Evolutionary conservation across 2,888 invertebrate species (phyloP).

Genomic region (Melieria crassipennis): DNA sequence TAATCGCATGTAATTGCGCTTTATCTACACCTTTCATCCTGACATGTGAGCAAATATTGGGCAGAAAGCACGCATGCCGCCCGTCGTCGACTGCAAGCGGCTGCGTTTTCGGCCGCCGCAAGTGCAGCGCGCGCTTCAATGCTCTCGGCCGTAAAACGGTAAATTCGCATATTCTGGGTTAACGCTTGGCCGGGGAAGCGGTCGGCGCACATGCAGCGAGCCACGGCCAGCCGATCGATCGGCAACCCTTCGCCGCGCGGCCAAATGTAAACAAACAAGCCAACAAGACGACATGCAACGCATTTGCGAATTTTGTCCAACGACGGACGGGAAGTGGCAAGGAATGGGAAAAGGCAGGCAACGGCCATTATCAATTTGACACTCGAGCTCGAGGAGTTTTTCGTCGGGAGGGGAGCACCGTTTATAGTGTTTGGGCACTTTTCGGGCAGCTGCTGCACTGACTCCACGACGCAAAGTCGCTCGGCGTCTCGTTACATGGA

Average conservation of each 20-base stretch:
- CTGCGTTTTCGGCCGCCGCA: slow-evolving; percentile 23
- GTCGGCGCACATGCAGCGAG: not conserved
- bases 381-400: slow-evolving; percentile 40
- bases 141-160: slow-evolving; percentile 50
- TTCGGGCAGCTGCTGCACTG: too few relatives aligned
- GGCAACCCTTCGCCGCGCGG: not conserved
- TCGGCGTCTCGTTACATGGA: too few relatives aligned
- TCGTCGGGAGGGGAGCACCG: too few relatives aligned
- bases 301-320: not conserved
- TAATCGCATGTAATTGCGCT: slow-evolving; percentile 64
- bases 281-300: slow-evolving; percentile 19
- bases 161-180: slow-evolving; percentile 44
- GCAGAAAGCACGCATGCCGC: not conserved
- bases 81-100: slow-evolving; percentile 16
- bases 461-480: too few relatives aligned
- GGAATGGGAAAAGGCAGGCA: not conserved
- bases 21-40: slow-evolving; percentile 64
- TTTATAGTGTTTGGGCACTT: too few relatives aligned
- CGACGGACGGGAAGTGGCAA: too few relatives aligned
- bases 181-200: slow-evolving; percentile 27
- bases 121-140: slow-evolving; percentile 51
- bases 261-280: not conserved
- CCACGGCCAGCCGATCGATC: not conserved
- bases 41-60: slow-evolving; percentile 59
- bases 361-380: slow-evolving; percentile 56